A percentile compares a stretch with the other conserved stretches of the same genome.
Evolutionary conservation across 2,888 invertebrate species (phyloP).

Genomic region (Zaprionus bogoriensis): DNA sequence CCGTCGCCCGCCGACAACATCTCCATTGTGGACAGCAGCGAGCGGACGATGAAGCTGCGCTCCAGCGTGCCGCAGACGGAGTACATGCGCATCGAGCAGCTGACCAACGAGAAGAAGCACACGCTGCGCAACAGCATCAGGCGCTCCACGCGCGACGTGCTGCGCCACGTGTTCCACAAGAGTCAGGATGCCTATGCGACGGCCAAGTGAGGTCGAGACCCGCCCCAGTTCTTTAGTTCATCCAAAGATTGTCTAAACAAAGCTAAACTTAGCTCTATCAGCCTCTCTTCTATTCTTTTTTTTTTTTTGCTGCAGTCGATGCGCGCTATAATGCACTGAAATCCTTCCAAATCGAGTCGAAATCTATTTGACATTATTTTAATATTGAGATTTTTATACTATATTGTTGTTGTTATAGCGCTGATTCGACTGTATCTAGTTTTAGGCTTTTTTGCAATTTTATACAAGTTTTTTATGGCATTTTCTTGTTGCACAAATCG

Average conservation of each 20-base stretch:
- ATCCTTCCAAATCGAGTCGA: not conserved
- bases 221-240: slow-evolving; percentile 23
- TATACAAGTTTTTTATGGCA: not conserved
- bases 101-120: slow-evolving; percentile 76
- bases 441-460: not conserved
- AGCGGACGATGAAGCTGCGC: slow-evolving; percentile 79
- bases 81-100: slow-evolving; percentile 73
- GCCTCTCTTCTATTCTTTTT: not conserved
- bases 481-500: no score
- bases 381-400: no score
- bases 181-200: slow-evolving; percentile 80
- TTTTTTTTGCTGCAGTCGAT: not conserved
- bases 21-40: slow-evolving; percentile 80
- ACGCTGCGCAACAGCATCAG: slow-evolving; percentile 79
- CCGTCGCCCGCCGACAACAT: slow-evolving; percentile 46
- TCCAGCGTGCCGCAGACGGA: slow-evolving; percentile 68
- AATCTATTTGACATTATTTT: not conserved
- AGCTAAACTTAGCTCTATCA: no score
- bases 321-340: not conserved
- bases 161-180: slow-evolving; percentile 81
- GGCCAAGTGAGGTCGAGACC: slow-evolving; percentile 47
- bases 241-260: slow-evolving; percentile 52
- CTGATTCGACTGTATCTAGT: not conserved
- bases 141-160: slow-evolving; percentile 80
- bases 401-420: not conserved